These are phyloP conservation scores for Cheilosia variabilis DNA, from an alignment of 2,888 invertebrate genomes.

Conservation along the genomic window DNA sequence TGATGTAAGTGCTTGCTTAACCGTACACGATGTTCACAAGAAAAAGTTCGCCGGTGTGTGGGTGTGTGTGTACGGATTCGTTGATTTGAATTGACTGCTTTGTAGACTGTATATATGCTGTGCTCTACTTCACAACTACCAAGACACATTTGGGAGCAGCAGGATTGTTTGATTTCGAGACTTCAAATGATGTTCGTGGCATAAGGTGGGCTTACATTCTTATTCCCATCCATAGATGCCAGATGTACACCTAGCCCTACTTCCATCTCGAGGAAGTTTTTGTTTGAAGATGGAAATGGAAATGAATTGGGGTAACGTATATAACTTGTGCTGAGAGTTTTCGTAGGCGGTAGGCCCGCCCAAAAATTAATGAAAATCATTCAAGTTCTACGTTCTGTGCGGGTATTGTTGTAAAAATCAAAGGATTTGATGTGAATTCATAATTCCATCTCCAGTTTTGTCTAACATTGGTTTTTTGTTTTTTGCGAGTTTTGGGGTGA, in stretches of 20 bases:
- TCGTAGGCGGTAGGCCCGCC: not conserved
- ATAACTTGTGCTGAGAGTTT: not conserved
- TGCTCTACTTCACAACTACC: not conserved
- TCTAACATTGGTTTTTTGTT: not conserved
- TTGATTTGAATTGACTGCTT: constrained; percentile 3
- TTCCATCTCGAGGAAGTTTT: constrained; percentile 20
- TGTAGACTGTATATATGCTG: not conserved
- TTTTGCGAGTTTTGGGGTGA: not conserved
- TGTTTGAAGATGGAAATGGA: constrained; percentile 58
- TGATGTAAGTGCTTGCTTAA: constrained; percentile 63
- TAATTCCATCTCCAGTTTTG: constrained; percentile 4
- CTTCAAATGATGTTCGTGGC: not conserved
- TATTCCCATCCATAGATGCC: not conserved
- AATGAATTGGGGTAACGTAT: constrained; percentile 29
- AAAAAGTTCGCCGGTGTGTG: not conserved
- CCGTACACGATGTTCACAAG: constrained; percentile 25
- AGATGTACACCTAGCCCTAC: not conserved
- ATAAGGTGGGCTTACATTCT: constrained; percentile 11
- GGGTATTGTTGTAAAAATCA: constrained; percentile 32
- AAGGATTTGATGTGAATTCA: constrained; percentile 38
- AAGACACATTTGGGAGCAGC: not conserved
- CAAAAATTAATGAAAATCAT: constrained; percentile 34
- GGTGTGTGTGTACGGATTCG: not conserved
- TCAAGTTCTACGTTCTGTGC: constrained; percentile 11
- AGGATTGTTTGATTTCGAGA: constrained; percentile 30